Evolutionary conservation across 2,888 invertebrate genomes (phyloP), one percentile per base, ranked within the genome.

Genomic region (Tridacna crocea): DNA sequence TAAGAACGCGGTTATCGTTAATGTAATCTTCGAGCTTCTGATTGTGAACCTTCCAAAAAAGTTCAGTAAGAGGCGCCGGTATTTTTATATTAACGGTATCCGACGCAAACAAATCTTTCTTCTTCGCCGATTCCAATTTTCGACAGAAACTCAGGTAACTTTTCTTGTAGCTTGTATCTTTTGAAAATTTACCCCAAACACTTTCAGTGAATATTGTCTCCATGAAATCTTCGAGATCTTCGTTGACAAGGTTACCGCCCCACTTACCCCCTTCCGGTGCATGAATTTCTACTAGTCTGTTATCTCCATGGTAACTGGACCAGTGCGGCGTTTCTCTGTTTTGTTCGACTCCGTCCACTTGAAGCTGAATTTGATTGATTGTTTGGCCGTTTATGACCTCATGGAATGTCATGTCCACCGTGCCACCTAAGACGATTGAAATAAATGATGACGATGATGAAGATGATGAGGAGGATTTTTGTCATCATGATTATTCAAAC

Each of bases 161-260:
- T 46, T 47, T 46, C 46, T 68, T 68, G n/a, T 27, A 68, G 3
- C 46, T 8, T n/a, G 15, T 6, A 12, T 76, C 58, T 26, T n/a
- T 26, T 26, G 51, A 68, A 2, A 76, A 36, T n/a, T 3, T 26
- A 10, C 26, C 22, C 46, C 65, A 58, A 58, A 76, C 68, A 6
- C 19, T 22, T 48, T 55, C 27, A 0, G 58, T 66, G 55, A 76
- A 76, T 17, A 76, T 3, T 10, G n/a, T 15, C 58, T 55, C 36
- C 36, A 76, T 22, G 46, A 66, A 68, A 4, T 76, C 55, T 19
- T 27, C 26, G 0, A 76, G 51, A 15, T 76, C 27, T 55, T 76
- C 68, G 46, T 76, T 66, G n/a, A 76, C 76, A 19, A 66, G 58
- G 17, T 51, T 76, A 0, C 76, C 76, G 55, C 76, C 76, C 76